Evolutionary conservation across 2,797 vertebrate species (phyloP).

Genomic region (Loriculus beryllinus): DNA sequence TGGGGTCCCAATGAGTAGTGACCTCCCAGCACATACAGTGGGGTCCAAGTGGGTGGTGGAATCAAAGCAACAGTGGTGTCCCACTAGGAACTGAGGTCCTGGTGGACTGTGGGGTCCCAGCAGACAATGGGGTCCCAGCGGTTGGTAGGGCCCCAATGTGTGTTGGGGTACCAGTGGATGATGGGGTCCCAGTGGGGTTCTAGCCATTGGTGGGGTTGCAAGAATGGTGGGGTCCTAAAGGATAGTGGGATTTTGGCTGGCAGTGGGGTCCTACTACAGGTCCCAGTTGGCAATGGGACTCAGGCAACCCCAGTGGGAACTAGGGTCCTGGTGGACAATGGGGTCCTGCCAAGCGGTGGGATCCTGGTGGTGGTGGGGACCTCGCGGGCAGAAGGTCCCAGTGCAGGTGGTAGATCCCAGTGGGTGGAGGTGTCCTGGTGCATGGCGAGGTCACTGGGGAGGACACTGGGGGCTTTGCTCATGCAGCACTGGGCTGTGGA

Average conservation of each 20-base stretch:
- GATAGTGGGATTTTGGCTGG: not conserved
- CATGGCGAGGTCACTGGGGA: not conserved
- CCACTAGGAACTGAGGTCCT: not conserved
- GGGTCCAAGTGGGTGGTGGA: not conserved
- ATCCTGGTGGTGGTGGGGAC: not conserved
- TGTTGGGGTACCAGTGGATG: too few species aligned
- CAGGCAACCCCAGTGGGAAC: not conserved
- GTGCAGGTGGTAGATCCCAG: not conserved
- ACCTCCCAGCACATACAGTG: too few species aligned
- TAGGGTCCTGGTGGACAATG: not conserved
- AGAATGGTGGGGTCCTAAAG: not conserved
- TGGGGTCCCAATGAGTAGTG: too few species aligned
- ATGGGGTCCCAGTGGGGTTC: not conserved
- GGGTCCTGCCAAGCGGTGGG: too few species aligned
- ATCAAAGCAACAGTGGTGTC: not conserved
- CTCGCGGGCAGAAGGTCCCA: not conserved
- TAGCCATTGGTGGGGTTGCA: not conserved
- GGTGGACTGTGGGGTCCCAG: not conserved
- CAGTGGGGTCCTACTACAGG: not conserved
- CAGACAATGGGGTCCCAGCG: not conserved
- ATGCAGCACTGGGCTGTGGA: accelerated
- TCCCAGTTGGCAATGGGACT: too few species aligned
- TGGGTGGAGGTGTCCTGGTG: not conserved
- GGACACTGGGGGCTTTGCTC: not conserved
- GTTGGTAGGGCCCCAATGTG: not conserved